Base-by-base conservation (phyloP, 2,888 invertebrate genomes). In the Drosophila robusta region DNA sequence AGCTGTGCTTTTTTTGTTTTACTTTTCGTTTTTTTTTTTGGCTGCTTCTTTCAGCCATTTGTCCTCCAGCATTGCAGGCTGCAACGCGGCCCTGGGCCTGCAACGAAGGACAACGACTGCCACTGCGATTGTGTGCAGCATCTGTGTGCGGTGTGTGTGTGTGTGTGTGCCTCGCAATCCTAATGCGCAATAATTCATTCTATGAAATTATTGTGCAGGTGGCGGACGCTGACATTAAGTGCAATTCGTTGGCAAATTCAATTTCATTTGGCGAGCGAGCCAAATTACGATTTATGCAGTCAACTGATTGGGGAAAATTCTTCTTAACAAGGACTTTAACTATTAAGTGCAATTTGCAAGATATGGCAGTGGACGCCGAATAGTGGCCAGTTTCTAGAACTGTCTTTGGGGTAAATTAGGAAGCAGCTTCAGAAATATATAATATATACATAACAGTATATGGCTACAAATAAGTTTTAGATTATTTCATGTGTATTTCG, bases 161-260 rank as follows among this genome's bases (percentile, higher is more conserved):
- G 44, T 55, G 50, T 57, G 44, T 47, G 44, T 38, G 51, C 9
- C 18, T 32, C 34, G 34, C 36, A 70, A 81, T 67, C 72, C 68
- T 68, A 75, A 72, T 80, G 72, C 83, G 75, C 72, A 77, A 63
- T 87, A 85, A 87, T 74, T 87, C 78, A 87, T 82, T 80, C 71
- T 38, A 24, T 50, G 32, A 29, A 67, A 66, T 65, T 73, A 69
- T 68, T 65, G 64, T 47, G 61, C 62, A 69, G 62, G 66, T 76
- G 52, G 45, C 54, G 45, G 38, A n/a, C 32, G 36, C 54, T 52
- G 52, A 56, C 56, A 42, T 61, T 61, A 65, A 72, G 61, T 78
- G 64, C 6, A 54, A 77, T 65, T 67, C 61, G 44, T 58, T 63
- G 67, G 69, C 69, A 56, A 74, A 74, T 74, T 70, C 60, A 70